Conservation (phyloP, 2,888 invertebrate species). For the Cantharis flavilabris region DNA sequence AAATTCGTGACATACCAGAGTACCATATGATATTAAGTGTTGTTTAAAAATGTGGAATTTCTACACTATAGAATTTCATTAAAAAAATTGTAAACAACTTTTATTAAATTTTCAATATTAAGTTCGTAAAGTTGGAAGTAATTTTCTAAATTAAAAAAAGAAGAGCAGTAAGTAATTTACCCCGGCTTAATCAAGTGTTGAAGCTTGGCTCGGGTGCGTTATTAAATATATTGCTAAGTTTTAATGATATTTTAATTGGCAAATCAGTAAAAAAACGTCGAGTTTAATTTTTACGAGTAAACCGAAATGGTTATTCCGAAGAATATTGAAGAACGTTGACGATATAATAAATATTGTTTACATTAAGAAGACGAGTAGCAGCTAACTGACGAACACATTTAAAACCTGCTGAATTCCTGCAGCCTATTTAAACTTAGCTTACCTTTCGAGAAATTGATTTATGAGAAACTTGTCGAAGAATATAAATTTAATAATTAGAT, state of each 20-base stretch:
- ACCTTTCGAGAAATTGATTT: slow-evolving; percentile 4
- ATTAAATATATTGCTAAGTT: not conserved
- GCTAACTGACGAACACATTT: not conserved
- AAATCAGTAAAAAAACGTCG: not conserved
- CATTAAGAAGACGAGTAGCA: not conserved
- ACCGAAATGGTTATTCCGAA: not conserved
- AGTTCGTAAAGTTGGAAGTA: not conserved
- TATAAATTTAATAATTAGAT: slow-evolving; percentile 3
- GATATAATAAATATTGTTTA: slow-evolving; percentile 2
- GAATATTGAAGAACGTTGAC: not conserved
- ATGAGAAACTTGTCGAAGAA: not conserved
- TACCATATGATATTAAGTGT: not conserved
- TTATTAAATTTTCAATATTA: not conserved
- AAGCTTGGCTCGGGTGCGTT: not conserved
- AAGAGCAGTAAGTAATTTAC: not conserved
- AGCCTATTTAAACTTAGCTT: slow-evolving; percentile 2
- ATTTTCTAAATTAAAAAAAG: not conserved
- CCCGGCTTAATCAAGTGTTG: not conserved
- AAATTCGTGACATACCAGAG: not conserved
- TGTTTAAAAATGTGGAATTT: not conserved
- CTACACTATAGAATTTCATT: not conserved
- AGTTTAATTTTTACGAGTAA: not conserved
- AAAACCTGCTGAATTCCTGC: slow-evolving; percentile 3
- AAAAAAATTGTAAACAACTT: not conserved
- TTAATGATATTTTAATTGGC: not conserved